Evolutionary conservation across 1,140 invertebrate genomes (phyloP).

Genomic region (Macrostomum lignano): DNA sequence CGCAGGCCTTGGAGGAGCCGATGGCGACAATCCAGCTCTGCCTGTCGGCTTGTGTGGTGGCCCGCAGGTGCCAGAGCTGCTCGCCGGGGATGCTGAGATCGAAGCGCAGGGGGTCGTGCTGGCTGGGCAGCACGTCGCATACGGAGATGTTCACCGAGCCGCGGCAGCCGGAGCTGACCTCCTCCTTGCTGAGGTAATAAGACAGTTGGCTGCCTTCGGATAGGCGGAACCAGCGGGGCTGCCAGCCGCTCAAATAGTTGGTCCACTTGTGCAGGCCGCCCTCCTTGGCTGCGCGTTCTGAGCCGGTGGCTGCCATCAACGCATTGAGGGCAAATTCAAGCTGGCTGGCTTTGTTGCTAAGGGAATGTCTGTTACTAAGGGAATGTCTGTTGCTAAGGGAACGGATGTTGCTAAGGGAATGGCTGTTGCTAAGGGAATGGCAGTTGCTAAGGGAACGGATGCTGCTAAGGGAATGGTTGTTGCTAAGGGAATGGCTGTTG

Average conservation of each 20-base stretch:
- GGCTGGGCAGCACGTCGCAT: constrained; percentile 50
- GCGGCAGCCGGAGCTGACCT: constrained; percentile 51
- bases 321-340: too few relatives aligned
- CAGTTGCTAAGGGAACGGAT: too few relatives aligned
- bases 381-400: too few relatives aligned
- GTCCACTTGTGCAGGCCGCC: constrained; percentile 50
- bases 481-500: too few relatives aligned
- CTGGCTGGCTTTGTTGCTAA: too few relatives aligned
- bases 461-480: too few relatives aligned
- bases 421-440: too few relatives aligned
- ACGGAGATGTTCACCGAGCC: constrained; percentile 49
- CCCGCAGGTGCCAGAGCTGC: constrained; percentile 47
- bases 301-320: too few relatives aligned
- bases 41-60: constrained; percentile 40
- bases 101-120: constrained; percentile 38
- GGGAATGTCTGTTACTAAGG: too few relatives aligned
- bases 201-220: constrained; percentile 43
- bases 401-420: too few relatives aligned
- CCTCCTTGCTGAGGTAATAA: constrained; percentile 51
- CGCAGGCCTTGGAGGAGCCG: constrained; percentile 47
- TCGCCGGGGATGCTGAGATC: constrained; percentile 50
- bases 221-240: constrained; percentile 51
- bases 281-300: too few relatives aligned
- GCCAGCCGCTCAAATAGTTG: constrained; percentile 55
- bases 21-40: constrained; percentile 50